Base-by-base conservation (phyloP, 2,797 vertebrate genomes). In the Anas georgica region DNA sequence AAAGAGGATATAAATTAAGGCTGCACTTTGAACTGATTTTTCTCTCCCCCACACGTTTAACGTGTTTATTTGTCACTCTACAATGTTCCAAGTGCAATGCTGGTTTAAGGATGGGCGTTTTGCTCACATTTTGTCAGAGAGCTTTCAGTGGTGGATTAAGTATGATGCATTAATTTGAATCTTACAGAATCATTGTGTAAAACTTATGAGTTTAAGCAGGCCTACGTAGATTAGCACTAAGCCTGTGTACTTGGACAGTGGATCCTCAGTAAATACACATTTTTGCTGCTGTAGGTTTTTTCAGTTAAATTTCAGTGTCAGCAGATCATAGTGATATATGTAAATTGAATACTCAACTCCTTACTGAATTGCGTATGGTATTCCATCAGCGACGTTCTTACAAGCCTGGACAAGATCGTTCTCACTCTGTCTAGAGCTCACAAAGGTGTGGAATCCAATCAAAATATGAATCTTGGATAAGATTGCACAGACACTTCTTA, bases 391-490 rank as follows among this genome's bases (percentile, higher is more conserved):
- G 62, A 3, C 20, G 20, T 33, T 78, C 37, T 29, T 77, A 41
- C 70, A 88, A 92, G 94, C 67, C 74, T 88, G 85, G 70, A 56
- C 91, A 95, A 64, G 91, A 46, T 67, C 74, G 14, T 91, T 93
- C 69, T 89, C 56, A 33, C 66, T 88, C 63, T 85, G 17, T 69
- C 37, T 75, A 43, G 75, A 81, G 39, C 55, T 95, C 52, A 26
- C 52, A 46, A 21, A 93, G 45, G 70, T 91, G 80, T 90, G 67
- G 74, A 94, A 86, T 94, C 63, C 67, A 84, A 15, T 91, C 56
- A 80, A 86, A 94, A 78, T 43, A 41, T 41, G 76, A 76, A 58
- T 58, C 43, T 52, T 81, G 62, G 64, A 17, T 75, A 59, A 66
- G 46, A 33, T 33, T 35, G 25, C 69, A 66, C 23, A 84, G 77